phyloP scores from a whole-genome alignment of 2,888 invertebrate species.

The Drosophila kambysellisi region DNA sequence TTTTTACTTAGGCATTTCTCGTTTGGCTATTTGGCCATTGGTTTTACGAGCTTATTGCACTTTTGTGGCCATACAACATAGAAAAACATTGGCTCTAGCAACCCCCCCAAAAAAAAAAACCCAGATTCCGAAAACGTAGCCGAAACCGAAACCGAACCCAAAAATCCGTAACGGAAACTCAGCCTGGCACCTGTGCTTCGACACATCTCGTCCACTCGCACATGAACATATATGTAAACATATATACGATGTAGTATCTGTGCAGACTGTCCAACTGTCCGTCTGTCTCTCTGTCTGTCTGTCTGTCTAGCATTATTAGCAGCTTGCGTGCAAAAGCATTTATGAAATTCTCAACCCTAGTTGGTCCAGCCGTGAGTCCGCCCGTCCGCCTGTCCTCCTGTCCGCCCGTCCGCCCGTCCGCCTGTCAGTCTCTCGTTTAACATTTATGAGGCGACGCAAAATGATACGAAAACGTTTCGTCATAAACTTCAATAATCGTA shows the following conservation, averaged over 20 bases:
- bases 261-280: slow-evolving; percentile 1
- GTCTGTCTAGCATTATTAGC: slow-evolving; percentile 67
- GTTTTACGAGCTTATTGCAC: slow-evolving; percentile 81
- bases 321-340: slow-evolving; percentile 77
- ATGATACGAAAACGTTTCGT: slow-evolving; percentile 82
- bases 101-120: slow-evolving; percentile 39
- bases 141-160: slow-evolving; percentile 30
- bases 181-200: slow-evolving; percentile 57
- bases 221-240: not conserved
- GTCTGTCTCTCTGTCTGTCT: not conserved
- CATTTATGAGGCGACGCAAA: slow-evolving; percentile 80
- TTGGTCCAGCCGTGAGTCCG: slow-evolving; percentile 25
- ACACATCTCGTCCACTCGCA: slow-evolving; percentile 1
- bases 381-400: not conserved
- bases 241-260: slow-evolving; percentile 27
- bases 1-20: slow-evolving; percentile 74
- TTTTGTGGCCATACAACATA: slow-evolving; percentile 69
- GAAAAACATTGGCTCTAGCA: slow-evolving; percentile 35
- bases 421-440: slow-evolving; percentile 58
- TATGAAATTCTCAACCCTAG: slow-evolving; percentile 68
- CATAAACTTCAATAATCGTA: slow-evolving; percentile 84
- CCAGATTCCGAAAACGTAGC: slow-evolving; percentile 29
- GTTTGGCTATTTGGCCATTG: slow-evolving; percentile 74
- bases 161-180: slow-evolving; percentile 40
- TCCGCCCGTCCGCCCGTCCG: slow-evolving; percentile 4